Evolutionary conservation across 1,140 invertebrate genomes (phyloP), one percentile per base, ranked within the genome.

Genomic region (Drosophila biarmipes): DNA sequence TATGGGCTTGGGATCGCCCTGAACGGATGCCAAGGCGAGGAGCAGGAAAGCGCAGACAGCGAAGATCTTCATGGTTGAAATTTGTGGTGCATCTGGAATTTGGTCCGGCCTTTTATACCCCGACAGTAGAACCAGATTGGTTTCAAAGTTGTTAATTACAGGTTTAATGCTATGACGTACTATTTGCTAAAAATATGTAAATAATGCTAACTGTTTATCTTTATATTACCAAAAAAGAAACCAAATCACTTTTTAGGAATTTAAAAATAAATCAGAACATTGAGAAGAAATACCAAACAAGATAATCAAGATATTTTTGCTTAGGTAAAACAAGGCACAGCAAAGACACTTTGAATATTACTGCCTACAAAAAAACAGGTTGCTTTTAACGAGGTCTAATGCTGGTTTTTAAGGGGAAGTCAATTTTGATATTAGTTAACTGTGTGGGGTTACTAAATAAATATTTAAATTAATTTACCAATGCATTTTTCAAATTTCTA

Each of bases 61-160:
- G 12, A 43, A 29, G 53, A 56, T 11, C 54, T 43, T 56, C 27
- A 56, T 56, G 8, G 24, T 56, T 2, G n/a, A 12, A 27, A 5
- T 4, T 31, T 19, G 15, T 12, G 12, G n/a, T 55, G 37, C 24
- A 21, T 43, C 27, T 43, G 38, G 17, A 14, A 11, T 24, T 6
- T 14, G n/a, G 7, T 17, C n/a, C n/a, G 6, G 24, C 10, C 17
- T 8, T 55, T 42, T 55, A 55, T 55, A 55, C 27, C 10, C 45
- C 4, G 6, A 46, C n/a, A n/a, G 6, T 29, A 24, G 21, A n/a
- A 8, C 14, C 21, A 7, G 14, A 27, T 14, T n/a, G 12, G 45
- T 15, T 49, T 31, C 24, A 12, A 12, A 31, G 7, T 10, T 12
- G 10, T 1, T 8, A 7, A 8, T 45, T 45, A 14, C 34, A 21